Evolutionary conservation across 2,113 vertebrate species (phyloP).

Genomic region (Percopsis transmontana): DNA sequence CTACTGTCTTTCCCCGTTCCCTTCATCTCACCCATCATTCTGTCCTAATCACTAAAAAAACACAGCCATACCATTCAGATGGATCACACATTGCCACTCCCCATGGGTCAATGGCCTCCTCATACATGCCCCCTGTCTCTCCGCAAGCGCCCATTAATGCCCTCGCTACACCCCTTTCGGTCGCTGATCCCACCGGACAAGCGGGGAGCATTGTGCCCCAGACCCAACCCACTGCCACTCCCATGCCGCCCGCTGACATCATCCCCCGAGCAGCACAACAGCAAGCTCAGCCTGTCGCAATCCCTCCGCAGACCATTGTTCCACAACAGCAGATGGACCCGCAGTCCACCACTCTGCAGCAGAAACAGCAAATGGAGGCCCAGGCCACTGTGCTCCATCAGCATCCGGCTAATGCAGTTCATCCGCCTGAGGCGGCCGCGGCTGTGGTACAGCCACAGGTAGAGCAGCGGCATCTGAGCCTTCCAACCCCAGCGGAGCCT

Average conservation of each 20-base stretch:
- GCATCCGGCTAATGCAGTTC: slow-evolving; percentile 53
- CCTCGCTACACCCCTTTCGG: slow-evolving; percentile 64
- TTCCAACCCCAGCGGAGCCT: slow-evolving; percentile 57
- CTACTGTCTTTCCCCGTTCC: slow-evolving; percentile 56
- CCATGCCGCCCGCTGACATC: slow-evolving; percentile 69
- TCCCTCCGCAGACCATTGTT: slow-evolving; percentile 70
- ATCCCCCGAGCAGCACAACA: slow-evolving; percentile 69
- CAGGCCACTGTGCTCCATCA: slow-evolving; percentile 65
- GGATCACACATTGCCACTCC: slow-evolving; percentile 69
- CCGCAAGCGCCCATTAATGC: slow-evolving; percentile 70
- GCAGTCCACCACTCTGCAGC: slow-evolving; percentile 64
- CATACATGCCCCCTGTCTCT: slow-evolving; percentile 69
- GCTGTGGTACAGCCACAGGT: slow-evolving; percentile 32
- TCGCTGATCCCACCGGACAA: slow-evolving; percentile 67
- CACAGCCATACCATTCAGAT: slow-evolving; percentile 74
- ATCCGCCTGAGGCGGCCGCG: slow-evolving; percentile 14
- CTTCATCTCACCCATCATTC: slow-evolving; percentile 54
- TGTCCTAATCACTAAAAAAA: slow-evolving; percentile 61
- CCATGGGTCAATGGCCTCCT: slow-evolving; percentile 59
- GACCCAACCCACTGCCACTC: slow-evolving; percentile 66
- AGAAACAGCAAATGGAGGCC: slow-evolving; percentile 68
- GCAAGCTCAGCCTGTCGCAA: slow-evolving; percentile 64
- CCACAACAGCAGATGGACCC: slow-evolving; percentile 75
- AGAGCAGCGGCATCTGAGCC: slow-evolving; percentile 61
- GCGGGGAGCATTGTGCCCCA: slow-evolving; percentile 60